Evolutionary conservation across 2,888 invertebrate species (phyloP).

Genomic region (Campoletis raptor): DNA sequence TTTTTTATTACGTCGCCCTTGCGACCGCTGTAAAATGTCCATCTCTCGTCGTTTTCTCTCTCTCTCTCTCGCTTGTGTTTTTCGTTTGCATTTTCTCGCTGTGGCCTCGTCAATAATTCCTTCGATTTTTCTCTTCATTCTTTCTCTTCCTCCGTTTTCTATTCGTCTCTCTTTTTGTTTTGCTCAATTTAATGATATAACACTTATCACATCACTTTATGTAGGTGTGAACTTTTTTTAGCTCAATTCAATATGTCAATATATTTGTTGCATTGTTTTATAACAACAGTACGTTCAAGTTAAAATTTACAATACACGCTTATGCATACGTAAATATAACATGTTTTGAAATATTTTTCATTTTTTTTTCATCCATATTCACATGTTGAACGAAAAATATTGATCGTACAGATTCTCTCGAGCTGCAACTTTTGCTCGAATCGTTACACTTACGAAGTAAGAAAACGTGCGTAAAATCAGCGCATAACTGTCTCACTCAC

Average conservation of each 20-base stretch:
- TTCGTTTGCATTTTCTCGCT: not conserved
- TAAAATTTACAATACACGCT: not conserved
- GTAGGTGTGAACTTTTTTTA: not conserved
- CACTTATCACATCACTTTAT: not conserved
- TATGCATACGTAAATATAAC: not conserved
- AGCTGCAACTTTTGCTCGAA: constrained; percentile 33
- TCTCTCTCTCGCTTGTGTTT: not conserved
- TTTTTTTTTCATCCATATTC: not conserved
- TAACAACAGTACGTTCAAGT: not conserved
- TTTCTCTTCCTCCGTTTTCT: too few species aligned
- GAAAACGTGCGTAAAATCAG: constrained; percentile 60
- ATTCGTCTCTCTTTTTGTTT: not conserved
- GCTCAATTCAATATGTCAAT: not conserved
- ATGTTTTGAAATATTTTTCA: not conserved
- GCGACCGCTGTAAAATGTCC: constrained; percentile 59
- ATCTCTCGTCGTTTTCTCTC: constrained; percentile 18
- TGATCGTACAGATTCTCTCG: constrained; percentile 36
- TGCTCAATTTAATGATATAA: not conserved
- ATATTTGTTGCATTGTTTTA: not conserved
- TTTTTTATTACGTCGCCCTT: constrained; percentile 22
- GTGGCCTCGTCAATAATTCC: not conserved
- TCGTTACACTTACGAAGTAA: constrained; percentile 49
- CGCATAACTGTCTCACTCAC: constrained; percentile 25
- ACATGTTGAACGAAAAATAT: constrained; percentile 1
- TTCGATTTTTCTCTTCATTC: not conserved